Evolutionary conservation across 2,888 invertebrate species (phyloP).

Genomic region (Stegana nigrithorax): DNA sequence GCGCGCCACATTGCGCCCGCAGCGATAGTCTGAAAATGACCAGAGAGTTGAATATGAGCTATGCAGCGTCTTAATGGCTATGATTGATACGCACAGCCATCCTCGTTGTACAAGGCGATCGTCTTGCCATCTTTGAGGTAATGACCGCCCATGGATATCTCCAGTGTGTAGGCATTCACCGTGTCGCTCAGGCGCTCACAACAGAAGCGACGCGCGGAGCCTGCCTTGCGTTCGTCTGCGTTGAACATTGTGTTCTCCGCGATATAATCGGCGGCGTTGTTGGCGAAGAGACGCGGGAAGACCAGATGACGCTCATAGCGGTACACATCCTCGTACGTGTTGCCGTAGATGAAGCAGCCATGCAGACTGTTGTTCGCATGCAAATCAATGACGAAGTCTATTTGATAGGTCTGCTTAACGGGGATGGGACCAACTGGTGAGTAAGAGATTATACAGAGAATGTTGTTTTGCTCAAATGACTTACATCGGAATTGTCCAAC

Average conservation of each 20-base stretch:
- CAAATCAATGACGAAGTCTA: constrained; percentile 95
- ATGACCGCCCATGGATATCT: constrained; percentile 93
- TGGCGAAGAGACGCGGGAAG: constrained; percentile 90
- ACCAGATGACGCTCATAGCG: constrained; percentile 95
- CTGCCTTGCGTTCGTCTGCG: constrained; percentile 85
- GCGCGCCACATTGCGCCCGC: constrained; percentile 81
- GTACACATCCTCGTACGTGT: constrained; percentile 88
- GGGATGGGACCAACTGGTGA: too few relatives aligned
- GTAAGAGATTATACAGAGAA: constrained; percentile 11
- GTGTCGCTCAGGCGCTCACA: constrained; percentile 81
- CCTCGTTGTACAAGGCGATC: constrained; percentile 90
- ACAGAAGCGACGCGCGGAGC: constrained; percentile 87
- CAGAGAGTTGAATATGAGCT: not conserved
- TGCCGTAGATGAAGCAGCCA: constrained; percentile 95
- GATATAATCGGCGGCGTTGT: constrained; percentile 90
- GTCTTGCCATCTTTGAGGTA: constrained; percentile 76
- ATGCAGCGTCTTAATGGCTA: not conserved
- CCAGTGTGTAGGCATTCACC: constrained; percentile 88
- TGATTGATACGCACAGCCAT: constrained; percentile 82
- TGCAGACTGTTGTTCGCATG: constrained; percentile 93
- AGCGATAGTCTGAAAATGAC: constrained; percentile 75
- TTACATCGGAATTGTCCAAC: constrained; percentile 83
- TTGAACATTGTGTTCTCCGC: constrained; percentile 91
- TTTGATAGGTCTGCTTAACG: constrained; percentile 74
- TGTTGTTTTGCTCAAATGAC: constrained; percentile 29